phyloP scores from a whole-genome alignment of 2,888 invertebrate species.

The Cephus spinipes region DNA sequence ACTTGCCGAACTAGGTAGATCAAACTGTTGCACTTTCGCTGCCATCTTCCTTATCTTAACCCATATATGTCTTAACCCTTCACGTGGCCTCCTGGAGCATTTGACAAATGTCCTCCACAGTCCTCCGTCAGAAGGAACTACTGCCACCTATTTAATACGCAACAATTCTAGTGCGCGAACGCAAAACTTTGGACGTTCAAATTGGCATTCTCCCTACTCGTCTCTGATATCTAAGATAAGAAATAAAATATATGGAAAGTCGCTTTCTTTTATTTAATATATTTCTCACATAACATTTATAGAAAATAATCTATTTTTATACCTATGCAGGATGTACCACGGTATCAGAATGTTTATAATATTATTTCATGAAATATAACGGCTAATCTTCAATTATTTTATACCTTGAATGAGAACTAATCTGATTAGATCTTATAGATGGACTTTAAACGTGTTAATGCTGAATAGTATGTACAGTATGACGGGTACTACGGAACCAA shows the following conservation, averaged over 20 bases:
- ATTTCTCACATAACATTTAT: background rate
- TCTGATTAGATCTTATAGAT: background rate
- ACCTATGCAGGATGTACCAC: background rate
- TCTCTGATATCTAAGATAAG: background rate
- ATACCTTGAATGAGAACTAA: background rate
- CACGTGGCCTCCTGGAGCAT: background rate
- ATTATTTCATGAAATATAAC: background rate
- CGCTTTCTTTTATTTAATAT: background rate
- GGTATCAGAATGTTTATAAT: background rate
- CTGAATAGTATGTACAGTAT: background rate
- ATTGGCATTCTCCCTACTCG: background rate
- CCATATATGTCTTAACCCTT: background rate
- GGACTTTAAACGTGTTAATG: background rate
- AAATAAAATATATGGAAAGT: background rate
- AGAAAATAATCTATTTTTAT: background rate
- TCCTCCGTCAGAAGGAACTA: background rate
- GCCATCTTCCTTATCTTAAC: slow-evolving; percentile 62
- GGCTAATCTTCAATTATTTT: background rate
- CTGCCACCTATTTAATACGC: background rate
- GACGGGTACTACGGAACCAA: background rate
- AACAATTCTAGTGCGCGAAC: background rate
- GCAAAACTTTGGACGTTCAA: background rate
- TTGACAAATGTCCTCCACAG: background rate
- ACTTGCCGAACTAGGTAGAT: slow-evolving; percentile 91
- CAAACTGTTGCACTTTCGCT: slow-evolving; percentile 74